These are phyloP conservation scores for Coenonympha arcania DNA, from an alignment of 2,888 invertebrate species.

Conservation along the genomic window DNA sequence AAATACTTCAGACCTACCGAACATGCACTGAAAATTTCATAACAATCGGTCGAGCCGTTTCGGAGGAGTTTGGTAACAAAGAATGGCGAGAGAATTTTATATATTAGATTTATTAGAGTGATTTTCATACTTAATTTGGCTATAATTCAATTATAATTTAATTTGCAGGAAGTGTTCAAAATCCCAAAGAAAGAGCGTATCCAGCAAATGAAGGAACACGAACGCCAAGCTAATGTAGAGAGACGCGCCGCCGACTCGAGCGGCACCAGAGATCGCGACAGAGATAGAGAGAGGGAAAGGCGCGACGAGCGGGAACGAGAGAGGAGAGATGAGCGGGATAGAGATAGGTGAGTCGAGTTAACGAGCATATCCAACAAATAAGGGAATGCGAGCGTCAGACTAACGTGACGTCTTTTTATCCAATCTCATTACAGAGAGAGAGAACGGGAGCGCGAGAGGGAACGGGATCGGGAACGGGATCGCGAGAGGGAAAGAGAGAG, in stretches of 20 bases:
- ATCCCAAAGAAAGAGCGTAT: constrained; percentile 95
- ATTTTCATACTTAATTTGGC: too few species aligned
- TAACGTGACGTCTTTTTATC: too few species aligned
- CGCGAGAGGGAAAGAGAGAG: constrained; percentile 33
- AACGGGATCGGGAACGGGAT: constrained; percentile 43
- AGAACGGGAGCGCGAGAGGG: constrained; percentile 48
- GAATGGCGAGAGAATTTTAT: too few species aligned
- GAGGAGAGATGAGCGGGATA: constrained; percentile 37
- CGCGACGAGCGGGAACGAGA: constrained; percentile 40
- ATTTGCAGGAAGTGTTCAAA: constrained; percentile 79
- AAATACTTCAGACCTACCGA: too few species aligned
- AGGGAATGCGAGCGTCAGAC: constrained; percentile 46
- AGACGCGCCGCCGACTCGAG: constrained; percentile 65
- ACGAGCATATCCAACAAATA: too few species aligned
- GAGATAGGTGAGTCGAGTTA: too few species aligned
- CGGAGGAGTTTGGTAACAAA: too few species aligned
- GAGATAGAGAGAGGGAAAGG: constrained; percentile 44
- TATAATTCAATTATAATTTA: background rate
- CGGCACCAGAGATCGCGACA: constrained; percentile 54
- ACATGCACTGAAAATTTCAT: too few species aligned
- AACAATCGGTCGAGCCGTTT: too few species aligned
- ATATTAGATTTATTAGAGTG: too few species aligned
- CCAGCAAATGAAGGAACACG: constrained; percentile 96
- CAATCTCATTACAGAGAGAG: constrained; percentile 43
- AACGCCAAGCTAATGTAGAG: constrained; percentile 86